Base-by-base conservation (phyloP, 2,888 invertebrate genomes). In the Julus scandinavius region DNA sequence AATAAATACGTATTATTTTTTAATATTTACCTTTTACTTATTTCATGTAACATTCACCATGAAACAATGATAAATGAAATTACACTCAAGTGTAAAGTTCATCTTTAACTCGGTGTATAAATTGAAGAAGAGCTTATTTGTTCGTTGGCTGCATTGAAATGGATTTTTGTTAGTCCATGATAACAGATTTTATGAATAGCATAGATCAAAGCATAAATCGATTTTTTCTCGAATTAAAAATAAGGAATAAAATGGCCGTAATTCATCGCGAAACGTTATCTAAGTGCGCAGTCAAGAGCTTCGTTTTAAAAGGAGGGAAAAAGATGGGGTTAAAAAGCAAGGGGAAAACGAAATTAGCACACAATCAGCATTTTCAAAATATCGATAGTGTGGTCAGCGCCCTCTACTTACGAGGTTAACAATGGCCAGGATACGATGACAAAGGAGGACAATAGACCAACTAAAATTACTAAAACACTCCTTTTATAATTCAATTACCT, bases 91-190 rank as follows among this genome's bases (percentile, higher is more conserved):
- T 45, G 15, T n/a, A 63, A 2, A 63, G 63, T 17, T n/a, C 63
- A 63, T 17, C 63, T 63, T 63, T 63, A 63, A 63, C 4, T 45
- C n/a, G 5, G 17, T 17, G 63, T 15, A 63, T 63, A 63, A 63
- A 63, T 63, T 63, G 63, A 63, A 63, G 63, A 17, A 17, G 6
- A 6, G 63, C 63, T 63, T 63, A 63, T 63, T 63, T 63, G 63
- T 20, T 63, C 63, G 63, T 17, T 63, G n/a, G 63, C 20, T 63
- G 63, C 63, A 63, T 63, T 63, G 63, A 63, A 63, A 63, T 63
- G 63, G 63, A 63, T 63, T 63, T 63, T 63, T 63, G 63, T 63
- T 63, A 63, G 63, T 63, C 63, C 63, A 63, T 63, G 63, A 63
- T 63, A 63, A 63, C 63, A 63, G 63, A 63, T 63, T 63, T 63